phyloP scores from a whole-genome alignment of 2,888 invertebrate genomes.

The Cheilosia soror region DNA sequence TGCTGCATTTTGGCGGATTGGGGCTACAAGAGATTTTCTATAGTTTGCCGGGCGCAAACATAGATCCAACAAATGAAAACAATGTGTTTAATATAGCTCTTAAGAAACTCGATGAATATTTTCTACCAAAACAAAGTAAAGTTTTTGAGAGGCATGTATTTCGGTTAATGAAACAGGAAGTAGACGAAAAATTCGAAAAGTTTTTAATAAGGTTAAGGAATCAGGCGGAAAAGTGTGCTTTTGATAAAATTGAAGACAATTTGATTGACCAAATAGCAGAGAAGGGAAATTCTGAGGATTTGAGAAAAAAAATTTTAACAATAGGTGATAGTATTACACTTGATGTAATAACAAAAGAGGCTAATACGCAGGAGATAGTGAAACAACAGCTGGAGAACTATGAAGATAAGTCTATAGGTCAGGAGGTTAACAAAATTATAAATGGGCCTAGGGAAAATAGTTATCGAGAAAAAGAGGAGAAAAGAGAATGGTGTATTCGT shows the following conservation, averaged over 20 bases:
- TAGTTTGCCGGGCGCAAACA: conserved; percentile 36
- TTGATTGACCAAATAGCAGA: conserved; percentile 77
- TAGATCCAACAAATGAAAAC: conserved; percentile 80
- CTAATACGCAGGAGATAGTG: conserved; percentile 49
- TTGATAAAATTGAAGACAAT: conserved; percentile 75
- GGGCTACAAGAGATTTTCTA: conserved; percentile 46
- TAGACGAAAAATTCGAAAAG: conserved; percentile 77
- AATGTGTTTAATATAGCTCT: conserved; percentile 85
- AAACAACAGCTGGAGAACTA: conserved; percentile 48
- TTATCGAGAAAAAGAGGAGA: conserved; percentile 30
- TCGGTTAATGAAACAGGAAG: conserved; percentile 78
- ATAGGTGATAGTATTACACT: conserved; percentile 43
- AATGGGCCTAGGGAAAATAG: conserved; percentile 26
- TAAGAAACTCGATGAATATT: conserved; percentile 82
- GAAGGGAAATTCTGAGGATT: conserved; percentile 76
- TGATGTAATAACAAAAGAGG: conserved; percentile 51
- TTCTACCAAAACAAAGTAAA: conserved; percentile 77
- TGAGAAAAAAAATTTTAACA: conserved; percentile 53
- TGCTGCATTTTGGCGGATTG: conserved; percentile 50
- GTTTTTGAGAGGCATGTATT: conserved; percentile 79
- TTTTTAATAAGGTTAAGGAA: conserved; percentile 77
- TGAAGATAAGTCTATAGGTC: conserved; percentile 26
- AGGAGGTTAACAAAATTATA: conserved; percentile 28
- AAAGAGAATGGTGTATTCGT: conserved; percentile 14
- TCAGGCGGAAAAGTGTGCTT: conserved; percentile 69